Base-by-base conservation (phyloP, 2,113 vertebrate genomes). In the Nannospalax galili region DNA sequence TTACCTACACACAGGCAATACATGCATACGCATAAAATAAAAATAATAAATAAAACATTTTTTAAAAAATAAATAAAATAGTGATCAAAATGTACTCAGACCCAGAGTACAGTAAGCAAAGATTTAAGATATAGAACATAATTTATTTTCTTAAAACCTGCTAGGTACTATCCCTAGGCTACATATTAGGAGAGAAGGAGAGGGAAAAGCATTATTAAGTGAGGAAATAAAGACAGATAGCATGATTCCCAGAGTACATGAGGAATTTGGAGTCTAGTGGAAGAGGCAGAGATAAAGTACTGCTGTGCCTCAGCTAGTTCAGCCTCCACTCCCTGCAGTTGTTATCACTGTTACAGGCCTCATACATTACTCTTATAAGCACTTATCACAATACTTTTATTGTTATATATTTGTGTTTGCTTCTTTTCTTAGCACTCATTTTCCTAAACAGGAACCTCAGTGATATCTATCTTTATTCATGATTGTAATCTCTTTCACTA, bases 131-230 rank as follows among this genome's bases (percentile, higher is more conserved):
- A 62, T 17, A 82, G 11, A 86, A 52, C 35, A 32, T 26, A 22
- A 69, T 24, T 19, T n/a, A 6, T 62, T 87, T 85, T 70, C 48
- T 67, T 22, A 82, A 84, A 74, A 74, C 24, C 30, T 56, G 19
- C 37, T 45, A 42, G 12, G 1, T 56, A 17, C 15, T 30, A 35
- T 37, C 20, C 45, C 75, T 79, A 24, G 1, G 3, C 35, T 78
- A 2, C 2, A 52, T 42, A 32, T 24, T 19, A 56, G 30, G 16
- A 4, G 32, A 1, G 11, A 48, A 12, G 32, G 0, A 32, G 60
- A 20, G 0, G 52, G n/a, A 26, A 5, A 12, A 3, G 1, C 3
- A 42, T 30, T 20, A 14, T 24, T 15, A n/a, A 9, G 14, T 70
- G 15, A 80, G 22, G 2, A 93, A 45, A 64, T 45, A 86, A 67